A percentile compares a stretch with the other conserved stretches of the same genome.
These are phyloP conservation scores for Trachymyrmex septentrionalis DNA, from an alignment of 1,140 invertebrate genomes.

Conservation along the genomic window DNA sequence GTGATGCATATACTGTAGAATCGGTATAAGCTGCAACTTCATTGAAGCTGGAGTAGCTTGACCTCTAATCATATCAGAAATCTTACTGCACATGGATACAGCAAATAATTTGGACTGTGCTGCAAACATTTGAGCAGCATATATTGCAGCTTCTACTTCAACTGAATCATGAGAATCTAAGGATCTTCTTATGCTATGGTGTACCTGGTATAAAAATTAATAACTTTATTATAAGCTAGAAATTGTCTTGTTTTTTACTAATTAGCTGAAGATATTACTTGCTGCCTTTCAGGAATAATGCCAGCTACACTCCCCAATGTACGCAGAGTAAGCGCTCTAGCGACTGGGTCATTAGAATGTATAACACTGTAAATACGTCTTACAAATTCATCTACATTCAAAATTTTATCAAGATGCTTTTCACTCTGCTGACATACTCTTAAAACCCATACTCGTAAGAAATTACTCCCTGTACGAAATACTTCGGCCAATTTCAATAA, in stretches of 20 bases:
- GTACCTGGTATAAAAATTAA: conserved; percentile 87
- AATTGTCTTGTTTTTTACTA: background rate
- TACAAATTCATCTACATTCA: conserved; percentile 98
- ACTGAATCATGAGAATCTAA: conserved; percentile 98
- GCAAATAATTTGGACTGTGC: conserved; percentile 97
- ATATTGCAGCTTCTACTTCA: conserved; percentile 98
- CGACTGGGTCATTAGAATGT: conserved; percentile 98
- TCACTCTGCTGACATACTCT: conserved; percentile 98
- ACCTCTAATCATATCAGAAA: conserved; percentile 97
- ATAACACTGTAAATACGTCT: conserved; percentile 97
- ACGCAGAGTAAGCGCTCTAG: conserved; percentile 95
- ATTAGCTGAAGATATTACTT: conserved; percentile 82
- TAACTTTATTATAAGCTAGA: conserved; percentile 9
- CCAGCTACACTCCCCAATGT: conserved; percentile 96
- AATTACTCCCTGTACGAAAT: conserved; percentile 96
- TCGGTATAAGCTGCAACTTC: conserved; percentile 96
- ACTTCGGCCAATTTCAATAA: conserved; percentile 98
- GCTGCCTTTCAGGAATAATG: conserved; percentile 97
- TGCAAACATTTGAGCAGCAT: conserved; percentile 97
- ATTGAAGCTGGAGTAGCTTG: conserved; percentile 96
- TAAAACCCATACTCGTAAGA: conserved; percentile 96
- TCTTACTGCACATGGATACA: conserved; percentile 98
- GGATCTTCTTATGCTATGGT: conserved; percentile 96
- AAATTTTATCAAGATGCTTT: conserved; percentile 98
- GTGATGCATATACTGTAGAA: conserved; percentile 98